Base-by-base conservation (phyloP, 2,888 invertebrate species). In the Cryptops parisi region DNA sequence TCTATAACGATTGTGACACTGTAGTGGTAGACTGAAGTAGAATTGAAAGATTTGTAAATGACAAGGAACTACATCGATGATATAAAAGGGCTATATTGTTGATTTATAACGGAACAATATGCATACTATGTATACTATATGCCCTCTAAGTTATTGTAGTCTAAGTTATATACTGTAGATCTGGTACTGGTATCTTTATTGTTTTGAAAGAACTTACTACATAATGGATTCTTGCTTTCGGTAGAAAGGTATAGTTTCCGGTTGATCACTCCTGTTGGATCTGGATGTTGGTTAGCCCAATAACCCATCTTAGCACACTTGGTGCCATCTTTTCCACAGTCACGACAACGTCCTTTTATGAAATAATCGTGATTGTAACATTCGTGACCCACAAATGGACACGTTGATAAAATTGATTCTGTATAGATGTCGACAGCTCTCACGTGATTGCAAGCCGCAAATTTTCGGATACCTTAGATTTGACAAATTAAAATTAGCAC, bases 341-440 rank as follows among this genome's bases (percentile, higher is more conserved):
- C 15, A 1, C 19, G 27, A 15, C 48, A 48, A 15, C 15, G 12
- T 5, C 48, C 33, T 3, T 27, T 48, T 15, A 33, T 9, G 33
- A 33, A 48, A 2, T 38, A 21, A n/a, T 48, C 33, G 2, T 27
- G 17, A 19, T 48, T 21, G 4, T 27, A 6, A n/a, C 48, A 48
- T 3, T 21, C 12, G 38, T 23, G 24, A 3, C 23, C 27, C 19
- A 27, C 33, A 21, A 27, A 48, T 3, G 48, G 33, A 48, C 48
- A 48, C 27, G 9, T n/a, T 17, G 48, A 23, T 21, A 21, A 17
- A 21, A 48, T 33, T 15, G 48, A 48, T 38, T 48, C 48, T 2
- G 48, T 48, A 38, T 33, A 48, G 21, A 48, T 23, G n/a, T 48
- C 48, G 21, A 48, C 15, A 2, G 48, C 27, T 6, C 48, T 17